Base-by-base conservation (phyloP, 30 jellyfish, hydroid and myxozoan genomes). In the Sanderia malayensis region DNA sequence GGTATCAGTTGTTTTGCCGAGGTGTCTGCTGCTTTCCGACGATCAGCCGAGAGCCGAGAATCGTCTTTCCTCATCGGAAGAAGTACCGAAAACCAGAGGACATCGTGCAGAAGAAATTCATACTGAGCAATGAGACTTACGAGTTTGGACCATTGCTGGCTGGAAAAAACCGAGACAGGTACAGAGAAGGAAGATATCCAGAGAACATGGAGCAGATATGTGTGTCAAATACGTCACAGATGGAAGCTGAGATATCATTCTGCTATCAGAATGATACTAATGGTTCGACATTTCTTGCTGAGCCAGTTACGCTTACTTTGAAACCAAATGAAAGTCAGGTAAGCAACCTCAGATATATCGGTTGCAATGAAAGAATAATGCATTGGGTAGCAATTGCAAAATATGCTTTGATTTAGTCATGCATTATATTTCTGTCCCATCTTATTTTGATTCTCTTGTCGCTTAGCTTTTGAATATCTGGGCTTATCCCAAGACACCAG, bases 401-500 rank as follows among this genome's bases (percentile, higher is more conserved):
- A n/a, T n/a, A n/a, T n/a, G n/a, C n/a, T n/a, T n/a, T n/a, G n/a
- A n/a, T n/a, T n/a, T n/a, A n/a, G n/a, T n/a, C n/a, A n/a, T n/a
- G n/a, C n/a, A n/a, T 18, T 49, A 18, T 49, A 49, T 49, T 49
- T 60, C 23, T 60, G 13, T 27, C 46, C n/a, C 55, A 41, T 8
- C 55, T 15, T 41, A 41, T 41, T 41, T 41, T 41, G 55, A 6
- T 41, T 41, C 55, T 74, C 17, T 57, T 44, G 29, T 20, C 45
- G 70, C 57, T 58, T 32, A 89, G 97, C n/a, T 45, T 4, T 81
- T 91, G 55, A 73, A 61, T 52, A 79, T 91, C 18, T 91, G 98
- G 98, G 96, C 98, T 22, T 91, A 91, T 44, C 98, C 98, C 10
- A 91, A 91, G 69, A 83, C 96, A 30, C 98, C 98, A 6, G 98